Percentiles rank a stretch among this genome's conserved stretches.
phyloP scores from a whole-genome alignment of 2,888 invertebrate genomes.

The Leucania comma region DNA sequence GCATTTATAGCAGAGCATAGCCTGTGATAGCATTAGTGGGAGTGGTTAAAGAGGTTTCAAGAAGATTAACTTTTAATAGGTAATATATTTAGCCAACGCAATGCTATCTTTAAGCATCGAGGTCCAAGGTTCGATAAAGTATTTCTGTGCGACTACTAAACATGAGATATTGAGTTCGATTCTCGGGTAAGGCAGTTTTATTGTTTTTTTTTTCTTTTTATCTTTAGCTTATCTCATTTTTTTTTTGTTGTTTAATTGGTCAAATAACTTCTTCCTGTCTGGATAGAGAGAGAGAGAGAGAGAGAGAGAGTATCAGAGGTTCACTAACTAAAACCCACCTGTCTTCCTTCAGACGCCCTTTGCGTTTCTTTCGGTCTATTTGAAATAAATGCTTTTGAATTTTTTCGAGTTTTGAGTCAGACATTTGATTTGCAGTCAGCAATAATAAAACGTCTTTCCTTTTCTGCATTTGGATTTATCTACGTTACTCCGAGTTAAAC shows the following conservation, averaged over 20 bases:
- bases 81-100: not conserved
- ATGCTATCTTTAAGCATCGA: not conserved
- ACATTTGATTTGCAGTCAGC: not conserved
- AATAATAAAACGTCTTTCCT: not conserved
- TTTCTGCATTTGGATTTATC: not conserved
- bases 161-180: not conserved
- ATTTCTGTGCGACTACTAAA: not conserved
- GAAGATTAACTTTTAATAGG: constrained; percentile 38
- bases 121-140: not conserved
- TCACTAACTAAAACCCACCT: too few relatives aligned
- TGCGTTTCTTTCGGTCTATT: too few relatives aligned
- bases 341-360: too few relatives aligned
- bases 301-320: too few relatives aligned
- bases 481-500: not conserved
- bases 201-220: too few relatives aligned
- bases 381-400: too few relatives aligned
- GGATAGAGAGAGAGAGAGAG: too few relatives aligned
- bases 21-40: constrained; percentile 23
- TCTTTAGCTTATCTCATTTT: too few relatives aligned
- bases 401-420: too few relatives aligned
- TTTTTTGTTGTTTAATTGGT: too few relatives aligned
- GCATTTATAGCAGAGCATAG: constrained; percentile 31
- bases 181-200: too few relatives aligned
- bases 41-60: constrained; percentile 21
- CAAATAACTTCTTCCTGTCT: too few relatives aligned